Evolutionary conservation across 2,888 invertebrate genomes (phyloP), one percentile per base, ranked within the genome.

Genomic region (Scaptomyza cyrtandrae): DNA sequence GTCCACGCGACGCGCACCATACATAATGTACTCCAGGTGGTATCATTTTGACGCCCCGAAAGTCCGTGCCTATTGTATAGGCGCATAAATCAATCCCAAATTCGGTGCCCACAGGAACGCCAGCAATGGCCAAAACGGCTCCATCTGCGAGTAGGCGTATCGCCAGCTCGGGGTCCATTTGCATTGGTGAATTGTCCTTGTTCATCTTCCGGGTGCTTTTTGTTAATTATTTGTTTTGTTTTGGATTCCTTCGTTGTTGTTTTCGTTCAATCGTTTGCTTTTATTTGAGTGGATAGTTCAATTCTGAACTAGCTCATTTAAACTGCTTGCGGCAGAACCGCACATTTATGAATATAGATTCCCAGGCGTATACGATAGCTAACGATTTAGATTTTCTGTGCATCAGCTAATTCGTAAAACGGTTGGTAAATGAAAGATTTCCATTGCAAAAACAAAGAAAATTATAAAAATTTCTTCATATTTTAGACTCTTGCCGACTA

Each of bases 41-140:
- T 84, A 99, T 99, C 98, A 99, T 98, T 94, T 99, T 99, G 31
- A 99, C 95, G 0, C 99, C 99, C 0, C 92, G 88, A 92, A 99
- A 99, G 90, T 96, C 96, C 62, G 97, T 96, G 3, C 97, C 98
- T 0, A 97, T 96, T 73, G 95, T 96, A 96, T 98, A 99, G 0
- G 95, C 94, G 89, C 96, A 96, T 90, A 97, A 94, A 92, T 99
- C 99, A 24, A 91, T 90, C n/a, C 99, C 99, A 92, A 99, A 97
- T 92, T 99, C 98, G 0, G 98, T 98, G 60, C 97, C 97, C 75
- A 94, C 93, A 0, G 99, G 99, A 39, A 98, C 96, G 67, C 97
- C 95, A 3, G 98, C 93, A 66, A 98, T 94, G 46, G 98, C 93
- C 57, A 98, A 94, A 3, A 95, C 95, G 0, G 95, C 98, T 41